Base-by-base conservation (phyloP, 2,888 invertebrate species). In the Cephus pulcher region DNA sequence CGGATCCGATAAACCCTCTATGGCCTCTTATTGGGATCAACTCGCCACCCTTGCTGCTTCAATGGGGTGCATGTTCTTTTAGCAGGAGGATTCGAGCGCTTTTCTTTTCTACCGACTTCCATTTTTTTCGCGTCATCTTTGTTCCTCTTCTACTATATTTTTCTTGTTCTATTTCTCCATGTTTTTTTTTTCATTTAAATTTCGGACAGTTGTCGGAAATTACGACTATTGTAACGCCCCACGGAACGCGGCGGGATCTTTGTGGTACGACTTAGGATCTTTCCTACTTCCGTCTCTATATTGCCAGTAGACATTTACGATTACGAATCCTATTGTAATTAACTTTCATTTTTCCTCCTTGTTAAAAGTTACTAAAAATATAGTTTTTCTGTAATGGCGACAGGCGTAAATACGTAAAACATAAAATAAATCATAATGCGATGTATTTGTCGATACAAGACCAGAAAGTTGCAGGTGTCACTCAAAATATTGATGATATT, bases 1-100 rank as follows among this genome's bases (percentile, higher is more conserved):
- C 76, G 83, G 84, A 88, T 88, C 86, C 88, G 87, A 87, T 88
- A 87, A 88, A 86, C 87, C 84, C 84, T 82, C 83, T 84, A 86
- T 79, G 82, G 82, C 80, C 85, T 86, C 86, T 86, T 88, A 87
- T 88, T 86, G 86, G 85, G 84, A 88, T 86, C 84, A 82, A 83
- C 76, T 83, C 79, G 75, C 78, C 80, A 73, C 80, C 80, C 80
- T 78, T 80, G 77, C 78, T 78, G 40, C 78, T 71, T 40, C 75
- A 78, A 75, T 69, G 71, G 40, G 40, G 40, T 56, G 40, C 15
- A 56, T 56, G 40, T 56, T 56, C 40, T 6, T 15, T 56, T 56
- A 56, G 40, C 40, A 56, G 40, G 40, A 56, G 40, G 40, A 56
- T 56, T 56, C 40, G 15, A 56, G 23, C 23, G 23, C 23, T 56